Evolutionary conservation across 1,140 invertebrate genomes (phyloP).

Genomic region (Frieseomelitta varia): DNA sequence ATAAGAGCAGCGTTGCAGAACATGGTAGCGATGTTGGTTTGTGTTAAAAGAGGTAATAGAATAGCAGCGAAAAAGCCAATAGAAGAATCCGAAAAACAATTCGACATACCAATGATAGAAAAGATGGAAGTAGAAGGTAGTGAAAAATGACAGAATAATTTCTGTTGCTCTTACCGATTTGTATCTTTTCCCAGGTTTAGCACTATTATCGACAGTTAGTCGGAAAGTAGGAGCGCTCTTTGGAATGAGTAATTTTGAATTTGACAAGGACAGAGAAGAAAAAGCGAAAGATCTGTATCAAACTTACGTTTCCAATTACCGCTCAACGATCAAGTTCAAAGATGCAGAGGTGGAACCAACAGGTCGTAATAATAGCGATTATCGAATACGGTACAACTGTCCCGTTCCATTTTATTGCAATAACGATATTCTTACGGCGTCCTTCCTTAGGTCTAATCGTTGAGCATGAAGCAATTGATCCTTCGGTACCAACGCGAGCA

Average conservation of each 20-base stretch:
- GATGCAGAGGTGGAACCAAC: conserved; percentile 26
- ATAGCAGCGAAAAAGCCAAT: conserved; percentile 19
- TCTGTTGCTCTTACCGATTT: background rate
- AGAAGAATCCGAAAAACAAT: conserved; percentile 22
- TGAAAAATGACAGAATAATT: background rate
- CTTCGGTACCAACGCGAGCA: conserved; percentile 64
- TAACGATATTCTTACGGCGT: conserved; percentile 15
- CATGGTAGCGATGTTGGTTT: conserved; percentile 73
- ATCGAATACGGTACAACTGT: background rate
- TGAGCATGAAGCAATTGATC: conserved; percentile 70
- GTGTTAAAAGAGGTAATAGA: conserved; percentile 50
- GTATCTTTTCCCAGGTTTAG: conserved; percentile 66
- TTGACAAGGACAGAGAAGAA: conserved; percentile 68
- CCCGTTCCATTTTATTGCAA: background rate
- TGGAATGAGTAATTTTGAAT: conserved; percentile 70
- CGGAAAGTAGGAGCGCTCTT: conserved; percentile 67
- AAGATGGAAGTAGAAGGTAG: conserved; percentile 71
- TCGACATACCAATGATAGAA: conserved; percentile 31
- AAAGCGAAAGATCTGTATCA: conserved; percentile 74
- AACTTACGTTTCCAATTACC: conserved; percentile 73
- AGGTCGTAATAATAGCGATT: background rate
- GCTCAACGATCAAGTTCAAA: conserved; percentile 62
- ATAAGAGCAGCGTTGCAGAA: conserved; percentile 74
- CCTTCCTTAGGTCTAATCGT: conserved; percentile 68
- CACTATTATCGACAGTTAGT: conserved; percentile 67